These are phyloP conservation scores for Labeo rohita DNA, from an alignment of 2,113 vertebrate species.

Conservation along the genomic window DNA sequence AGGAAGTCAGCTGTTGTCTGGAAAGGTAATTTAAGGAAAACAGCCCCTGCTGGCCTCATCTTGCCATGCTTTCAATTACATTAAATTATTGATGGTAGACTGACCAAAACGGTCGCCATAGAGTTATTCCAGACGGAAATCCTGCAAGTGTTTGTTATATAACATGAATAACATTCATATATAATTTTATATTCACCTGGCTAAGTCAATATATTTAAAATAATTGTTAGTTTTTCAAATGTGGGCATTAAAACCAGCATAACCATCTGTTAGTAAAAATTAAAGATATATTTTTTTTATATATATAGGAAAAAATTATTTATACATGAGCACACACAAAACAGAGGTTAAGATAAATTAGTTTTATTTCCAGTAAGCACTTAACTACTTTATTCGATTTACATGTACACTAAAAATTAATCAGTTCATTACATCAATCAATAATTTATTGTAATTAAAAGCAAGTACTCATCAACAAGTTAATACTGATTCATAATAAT, in stretches of 20 bases:
- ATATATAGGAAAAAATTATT: too few relatives aligned
- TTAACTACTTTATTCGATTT: neutral
- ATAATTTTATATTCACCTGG: neutral
- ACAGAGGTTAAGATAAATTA: too few relatives aligned
- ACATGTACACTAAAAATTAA: neutral
- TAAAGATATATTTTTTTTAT: too few relatives aligned
- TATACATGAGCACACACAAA: neutral
- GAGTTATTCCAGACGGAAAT: neutral
- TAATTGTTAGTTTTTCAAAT: too few relatives aligned
- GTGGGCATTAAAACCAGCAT: too few relatives aligned
- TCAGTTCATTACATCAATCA: neutral
- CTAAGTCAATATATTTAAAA: neutral
- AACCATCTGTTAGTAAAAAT: too few relatives aligned
- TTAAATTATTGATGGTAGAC: slow-evolving; percentile 34
- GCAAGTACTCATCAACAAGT: neutral
- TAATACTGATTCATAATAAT: neutral
- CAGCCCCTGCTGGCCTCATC: neutral
- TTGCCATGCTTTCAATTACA: slow-evolving; percentile 16
- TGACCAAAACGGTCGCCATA: neutral
- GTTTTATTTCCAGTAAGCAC: neutral
- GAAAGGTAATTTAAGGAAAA: neutral
- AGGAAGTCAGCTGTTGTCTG: neutral
- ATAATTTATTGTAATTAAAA: neutral
- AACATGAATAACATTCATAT: neutral
- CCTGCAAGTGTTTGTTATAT: neutral